Conservation (phyloP, 2,888 invertebrate species). For the Protonemura montana region DNA sequence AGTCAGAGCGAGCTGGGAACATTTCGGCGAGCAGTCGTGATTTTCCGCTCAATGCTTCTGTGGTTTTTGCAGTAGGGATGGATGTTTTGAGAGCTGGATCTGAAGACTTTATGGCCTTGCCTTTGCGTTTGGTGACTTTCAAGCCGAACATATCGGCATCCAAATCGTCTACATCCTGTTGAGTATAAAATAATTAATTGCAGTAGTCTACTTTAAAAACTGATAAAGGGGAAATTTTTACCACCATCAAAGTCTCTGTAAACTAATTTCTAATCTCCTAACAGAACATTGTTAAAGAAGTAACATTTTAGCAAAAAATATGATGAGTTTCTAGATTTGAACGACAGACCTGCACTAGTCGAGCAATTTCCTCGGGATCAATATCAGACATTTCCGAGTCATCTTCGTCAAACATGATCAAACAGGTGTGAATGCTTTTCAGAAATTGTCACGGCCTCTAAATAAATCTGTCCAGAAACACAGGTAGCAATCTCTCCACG, state of each 20-base stretch:
- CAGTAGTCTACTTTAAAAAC: too few species aligned
- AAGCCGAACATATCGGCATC: neutral
- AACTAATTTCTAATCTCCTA: too few species aligned
- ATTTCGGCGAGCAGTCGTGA: neutral
- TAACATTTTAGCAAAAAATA: too few species aligned
- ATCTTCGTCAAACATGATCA: neutral
- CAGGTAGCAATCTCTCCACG: too few species aligned
- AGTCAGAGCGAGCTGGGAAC: neutral
- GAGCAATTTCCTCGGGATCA: neutral
- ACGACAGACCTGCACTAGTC: neutral
- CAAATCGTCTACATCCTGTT: neutral
- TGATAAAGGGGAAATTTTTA: too few species aligned
- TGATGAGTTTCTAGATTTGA: neutral
- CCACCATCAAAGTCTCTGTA: too few species aligned
- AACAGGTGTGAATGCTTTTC: neutral
- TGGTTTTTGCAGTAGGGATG: neutral
- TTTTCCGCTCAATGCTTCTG: neutral
- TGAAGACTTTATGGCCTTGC: neutral
- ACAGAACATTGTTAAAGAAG: too few species aligned
- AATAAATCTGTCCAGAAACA: too few species aligned
- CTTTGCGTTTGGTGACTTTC: neutral
- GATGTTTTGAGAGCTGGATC: neutral
- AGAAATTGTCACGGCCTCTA: neutral
- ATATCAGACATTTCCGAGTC: neutral
- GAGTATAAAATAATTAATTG: neutral